Evolutionary conservation across 2,113 vertebrate species (phyloP).

Genomic region (Limnothrissa miodon): DNA sequence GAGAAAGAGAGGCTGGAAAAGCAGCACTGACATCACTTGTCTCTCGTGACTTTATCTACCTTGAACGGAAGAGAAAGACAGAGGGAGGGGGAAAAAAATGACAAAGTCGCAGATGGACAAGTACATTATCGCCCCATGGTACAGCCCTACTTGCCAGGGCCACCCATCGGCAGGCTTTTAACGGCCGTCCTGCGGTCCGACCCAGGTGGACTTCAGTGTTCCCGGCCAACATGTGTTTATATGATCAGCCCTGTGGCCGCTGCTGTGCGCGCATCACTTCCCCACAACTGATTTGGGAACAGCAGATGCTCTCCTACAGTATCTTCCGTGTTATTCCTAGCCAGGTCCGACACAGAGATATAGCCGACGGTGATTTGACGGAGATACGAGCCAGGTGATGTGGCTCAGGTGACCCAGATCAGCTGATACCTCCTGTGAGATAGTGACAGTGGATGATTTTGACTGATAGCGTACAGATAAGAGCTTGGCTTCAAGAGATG

Average conservation of each 20-base stretch:
- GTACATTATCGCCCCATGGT: not conserved
- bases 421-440: not conserved
- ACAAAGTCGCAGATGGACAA: not conserved
- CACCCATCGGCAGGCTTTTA: not conserved
- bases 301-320: not conserved
- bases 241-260: not conserved
- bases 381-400: not conserved
- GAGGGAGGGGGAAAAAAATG: not conserved
- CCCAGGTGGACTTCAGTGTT: not conserved
- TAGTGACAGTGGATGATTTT: not conserved
- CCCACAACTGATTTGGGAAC: not conserved
- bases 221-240: conserved; percentile 4
- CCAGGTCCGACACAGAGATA: not conserved
- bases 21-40: not conserved
- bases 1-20: not conserved
- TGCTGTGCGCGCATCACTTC: not conserved
- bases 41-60: not conserved
- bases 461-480: not conserved
- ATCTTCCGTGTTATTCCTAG: not conserved
- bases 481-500: not conserved
- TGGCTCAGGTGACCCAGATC: not conserved
- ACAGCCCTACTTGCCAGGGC: not conserved
- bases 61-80: not conserved
- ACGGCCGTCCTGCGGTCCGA: not conserved
- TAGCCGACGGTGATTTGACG: not conserved